A percentile compares a stretch with the other conserved stretches of the same genome.
phyloP scores from a whole-genome alignment of 2,888 invertebrate species.

The Ormyrus labotus region DNA sequence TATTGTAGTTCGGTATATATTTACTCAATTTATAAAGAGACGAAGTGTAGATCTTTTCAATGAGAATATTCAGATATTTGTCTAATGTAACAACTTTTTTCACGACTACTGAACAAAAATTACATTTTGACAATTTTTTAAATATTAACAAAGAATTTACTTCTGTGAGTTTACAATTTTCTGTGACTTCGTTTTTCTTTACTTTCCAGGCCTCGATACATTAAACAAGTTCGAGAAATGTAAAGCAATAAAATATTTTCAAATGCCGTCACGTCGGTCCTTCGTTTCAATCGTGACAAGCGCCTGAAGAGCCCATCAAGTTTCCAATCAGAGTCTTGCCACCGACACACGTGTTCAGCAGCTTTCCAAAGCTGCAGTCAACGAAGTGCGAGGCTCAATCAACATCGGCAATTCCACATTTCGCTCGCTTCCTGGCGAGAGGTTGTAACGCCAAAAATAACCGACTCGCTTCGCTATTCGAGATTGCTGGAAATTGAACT shows the following conservation, averaged over 20 bases:
- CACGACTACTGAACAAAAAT: too few species aligned
- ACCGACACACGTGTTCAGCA: conserved; percentile 70
- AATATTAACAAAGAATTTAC: too few species aligned
- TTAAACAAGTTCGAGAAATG: not conserved
- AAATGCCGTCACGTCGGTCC: conserved; percentile 45
- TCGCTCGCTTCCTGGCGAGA: conserved; percentile 2
- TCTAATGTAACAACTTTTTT: too few species aligned
- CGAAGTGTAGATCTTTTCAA: too few species aligned
- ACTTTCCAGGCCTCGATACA: too few species aligned
- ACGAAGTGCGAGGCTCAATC: conserved; percentile 65
- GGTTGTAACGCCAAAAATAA: not conserved
- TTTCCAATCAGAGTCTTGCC: conserved; percentile 71
- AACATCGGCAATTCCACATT: conserved; percentile 65
- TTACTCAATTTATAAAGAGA: too few species aligned
- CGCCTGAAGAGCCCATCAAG: conserved; percentile 70
- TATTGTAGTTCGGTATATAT: too few species aligned
- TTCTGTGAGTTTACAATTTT: too few species aligned
- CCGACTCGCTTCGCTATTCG: not conserved
- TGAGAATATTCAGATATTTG: too few species aligned
- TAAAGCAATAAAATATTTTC: conserved; percentile 1
- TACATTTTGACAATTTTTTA: too few species aligned
- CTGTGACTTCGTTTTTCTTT: too few species aligned
- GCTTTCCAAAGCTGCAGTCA: conserved; percentile 61
- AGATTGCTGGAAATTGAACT: not conserved
- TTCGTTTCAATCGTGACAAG: conserved; percentile 60